These are phyloP conservation scores for Riptortus pedestris DNA, from an alignment of 1,140 invertebrate genomes.

Conservation along the genomic window DNA sequence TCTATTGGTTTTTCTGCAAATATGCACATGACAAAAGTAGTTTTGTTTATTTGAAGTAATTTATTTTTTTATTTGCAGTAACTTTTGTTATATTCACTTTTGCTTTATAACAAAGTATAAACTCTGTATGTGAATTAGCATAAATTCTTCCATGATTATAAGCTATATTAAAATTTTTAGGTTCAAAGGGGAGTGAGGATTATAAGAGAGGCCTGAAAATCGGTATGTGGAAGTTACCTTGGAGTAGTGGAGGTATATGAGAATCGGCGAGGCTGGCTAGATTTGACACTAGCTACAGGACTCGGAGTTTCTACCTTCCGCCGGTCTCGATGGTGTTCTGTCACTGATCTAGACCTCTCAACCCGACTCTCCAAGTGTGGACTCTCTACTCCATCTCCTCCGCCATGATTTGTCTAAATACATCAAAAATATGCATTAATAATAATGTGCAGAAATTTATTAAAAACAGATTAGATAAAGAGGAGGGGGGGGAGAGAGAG, in stretches of 20 bases:
- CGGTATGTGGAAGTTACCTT: too few species aligned
- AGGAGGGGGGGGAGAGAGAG: not conserved
- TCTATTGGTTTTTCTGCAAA: too few species aligned
- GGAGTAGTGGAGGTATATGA: constrained; percentile 30
- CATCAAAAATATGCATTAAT: not conserved
- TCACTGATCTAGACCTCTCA: constrained; percentile 37
- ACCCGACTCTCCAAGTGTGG: constrained; percentile 30
- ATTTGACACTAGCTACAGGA: constrained; percentile 28
- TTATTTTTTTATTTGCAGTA: too few species aligned
- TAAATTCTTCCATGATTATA: too few species aligned
- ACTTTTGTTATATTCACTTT: too few species aligned
- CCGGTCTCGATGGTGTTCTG: constrained; percentile 35
- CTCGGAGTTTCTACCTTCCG: constrained; percentile 25
- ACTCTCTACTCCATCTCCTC: constrained; percentile 21
- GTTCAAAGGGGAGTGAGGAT: too few species aligned
- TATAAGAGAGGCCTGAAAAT: too few species aligned
- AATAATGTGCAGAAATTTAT: not conserved
- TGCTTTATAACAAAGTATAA: too few species aligned
- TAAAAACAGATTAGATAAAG: not conserved
- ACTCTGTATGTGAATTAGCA: too few species aligned
- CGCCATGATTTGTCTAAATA: constrained; percentile 14
- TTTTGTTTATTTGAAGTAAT: too few species aligned
- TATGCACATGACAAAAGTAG: too few species aligned
- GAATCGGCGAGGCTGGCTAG: constrained; percentile 29
- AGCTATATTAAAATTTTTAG: too few species aligned